phyloP scores from a whole-genome alignment of 2,113 vertebrate genomes.

The Prunella fulvescens region DNA sequence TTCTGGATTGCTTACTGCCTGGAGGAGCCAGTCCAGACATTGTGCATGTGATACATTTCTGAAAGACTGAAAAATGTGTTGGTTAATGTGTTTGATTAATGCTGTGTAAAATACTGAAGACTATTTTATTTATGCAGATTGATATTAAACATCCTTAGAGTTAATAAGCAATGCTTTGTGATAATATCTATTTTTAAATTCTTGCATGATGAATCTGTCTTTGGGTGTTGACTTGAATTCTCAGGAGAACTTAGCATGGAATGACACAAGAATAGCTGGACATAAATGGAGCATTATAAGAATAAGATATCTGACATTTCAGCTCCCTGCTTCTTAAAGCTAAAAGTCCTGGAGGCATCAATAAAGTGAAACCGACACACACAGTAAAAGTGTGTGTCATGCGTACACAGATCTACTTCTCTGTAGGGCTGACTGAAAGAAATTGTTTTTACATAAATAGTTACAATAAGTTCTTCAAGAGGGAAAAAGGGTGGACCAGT shows the following conservation, averaged over 20 bases:
- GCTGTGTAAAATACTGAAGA: not conserved
- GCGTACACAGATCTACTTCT: not conserved
- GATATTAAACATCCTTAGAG: not conserved
- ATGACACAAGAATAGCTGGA: not conserved
- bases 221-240: constrained; percentile 26
- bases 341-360: constrained; percentile 16
- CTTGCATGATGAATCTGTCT: not conserved
- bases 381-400: not conserved
- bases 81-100: not conserved
- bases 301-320: constrained; percentile 36
- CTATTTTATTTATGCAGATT: not conserved
- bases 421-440: not conserved
- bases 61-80: not conserved
- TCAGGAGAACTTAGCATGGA: not conserved
- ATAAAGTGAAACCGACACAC: constrained; percentile 34
- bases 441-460: not conserved
- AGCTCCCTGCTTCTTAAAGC: not conserved
- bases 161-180: not conserved
- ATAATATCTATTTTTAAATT: not conserved
- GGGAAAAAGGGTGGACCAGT: not conserved
- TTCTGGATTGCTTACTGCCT: not conserved
- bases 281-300: constrained; percentile 1
- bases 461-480: constrained; percentile 20
- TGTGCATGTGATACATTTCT: not conserved
- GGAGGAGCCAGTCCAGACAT: not conserved